Evolutionary conservation across 2,113 vertebrate species (phyloP).

Genomic region (Gallinago jamesoni): DNA sequence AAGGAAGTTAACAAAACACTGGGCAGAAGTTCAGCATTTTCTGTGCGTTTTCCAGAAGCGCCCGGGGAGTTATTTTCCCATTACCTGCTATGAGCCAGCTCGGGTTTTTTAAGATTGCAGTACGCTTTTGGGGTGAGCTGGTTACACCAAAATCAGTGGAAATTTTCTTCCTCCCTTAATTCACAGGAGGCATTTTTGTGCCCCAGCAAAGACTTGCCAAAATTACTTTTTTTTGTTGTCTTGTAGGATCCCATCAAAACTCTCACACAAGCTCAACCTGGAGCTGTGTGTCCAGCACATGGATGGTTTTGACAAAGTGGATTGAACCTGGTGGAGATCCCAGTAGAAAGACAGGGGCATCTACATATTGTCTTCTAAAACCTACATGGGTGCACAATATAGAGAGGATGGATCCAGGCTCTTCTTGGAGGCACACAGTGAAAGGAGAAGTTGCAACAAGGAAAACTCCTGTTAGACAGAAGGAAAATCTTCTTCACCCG

Average conservation of each 20-base stretch:
- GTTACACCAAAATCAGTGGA: neutral
- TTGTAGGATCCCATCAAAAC: neutral
- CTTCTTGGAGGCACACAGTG: neutral
- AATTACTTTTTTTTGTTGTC: neutral
- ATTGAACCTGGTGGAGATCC: neutral
- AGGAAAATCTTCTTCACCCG: neutral
- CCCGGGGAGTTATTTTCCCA: neutral
- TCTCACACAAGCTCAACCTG: neutral
- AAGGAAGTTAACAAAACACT: neutral
- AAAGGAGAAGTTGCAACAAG: neutral
- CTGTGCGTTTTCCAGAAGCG: neutral
- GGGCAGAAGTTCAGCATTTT: neutral
- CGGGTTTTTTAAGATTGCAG: neutral
- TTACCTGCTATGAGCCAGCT: neutral
- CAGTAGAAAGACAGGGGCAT: fast-evolving
- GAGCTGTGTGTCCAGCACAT: neutral
- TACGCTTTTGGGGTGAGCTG: neutral
- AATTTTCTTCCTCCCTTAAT: neutral
- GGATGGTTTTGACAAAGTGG: neutral
- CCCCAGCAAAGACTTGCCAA: neutral
- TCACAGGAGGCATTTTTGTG: neutral
- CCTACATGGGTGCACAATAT: neutral
- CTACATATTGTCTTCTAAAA: neutral
- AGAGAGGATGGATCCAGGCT: neutral
- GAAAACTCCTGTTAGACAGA: neutral